phyloP scores from a whole-genome alignment of 1,140 invertebrate genomes.

The Antheraea pernyi region DNA sequence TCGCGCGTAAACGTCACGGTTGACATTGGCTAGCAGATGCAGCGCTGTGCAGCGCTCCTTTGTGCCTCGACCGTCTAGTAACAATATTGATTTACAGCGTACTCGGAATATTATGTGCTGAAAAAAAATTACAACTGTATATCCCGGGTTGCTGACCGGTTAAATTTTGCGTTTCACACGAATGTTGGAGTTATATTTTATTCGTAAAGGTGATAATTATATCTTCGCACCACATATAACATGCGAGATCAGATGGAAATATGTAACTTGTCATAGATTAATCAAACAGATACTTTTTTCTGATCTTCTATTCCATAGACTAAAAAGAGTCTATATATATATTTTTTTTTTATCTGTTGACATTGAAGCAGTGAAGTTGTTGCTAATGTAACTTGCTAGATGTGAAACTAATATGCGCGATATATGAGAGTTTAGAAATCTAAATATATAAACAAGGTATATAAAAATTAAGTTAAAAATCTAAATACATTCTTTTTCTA shows the following conservation, averaged over 20 bases:
- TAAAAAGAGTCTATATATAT: not conserved
- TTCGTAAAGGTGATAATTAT: not conserved
- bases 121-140: not conserved
- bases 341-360: no score
- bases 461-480: no score
- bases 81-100: conserved; percentile 48
- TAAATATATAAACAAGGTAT: no score
- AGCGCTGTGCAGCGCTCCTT: conserved; percentile 61
- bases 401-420: no score
- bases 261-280: not conserved
- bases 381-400: no score
- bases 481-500: no score
- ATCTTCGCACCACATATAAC: no score
- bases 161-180: not conserved
- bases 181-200: not conserved
- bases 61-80: conserved; percentile 56
- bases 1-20: conserved; percentile 74
- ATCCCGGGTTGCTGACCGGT: conserved; percentile 7
- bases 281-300: not conserved
- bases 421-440: no score
- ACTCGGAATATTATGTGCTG: conserved; percentile 6
- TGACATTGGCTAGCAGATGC: conserved; percentile 68
- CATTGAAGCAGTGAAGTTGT: no score
- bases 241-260: not conserved
- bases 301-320: not conserved